These are phyloP conservation scores for Rhabdophis nuchalis DNA, from an alignment of 2,797 vertebrate genomes.

Conservation along the genomic window DNA sequence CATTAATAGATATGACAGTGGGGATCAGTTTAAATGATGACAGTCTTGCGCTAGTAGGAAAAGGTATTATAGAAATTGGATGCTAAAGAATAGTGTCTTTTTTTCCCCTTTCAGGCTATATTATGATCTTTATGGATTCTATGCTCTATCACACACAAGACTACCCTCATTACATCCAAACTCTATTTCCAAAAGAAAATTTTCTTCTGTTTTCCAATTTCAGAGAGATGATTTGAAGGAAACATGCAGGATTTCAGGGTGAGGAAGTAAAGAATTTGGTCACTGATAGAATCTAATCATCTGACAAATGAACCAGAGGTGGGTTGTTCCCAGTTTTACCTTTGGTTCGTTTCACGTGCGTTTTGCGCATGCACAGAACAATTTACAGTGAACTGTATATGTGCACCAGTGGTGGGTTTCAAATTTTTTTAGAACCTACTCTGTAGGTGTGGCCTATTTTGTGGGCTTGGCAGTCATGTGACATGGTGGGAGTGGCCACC, in stretches of 20 bases:
- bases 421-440: too few species aligned
- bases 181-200: neutral
- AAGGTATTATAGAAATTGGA: neutral
- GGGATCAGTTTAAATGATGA: neutral
- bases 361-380: too few species aligned
- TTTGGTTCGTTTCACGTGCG: too few species aligned
- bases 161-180: neutral
- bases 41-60: neutral
- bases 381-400: too few species aligned
- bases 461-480: too few species aligned
- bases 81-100: neutral
- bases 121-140: neutral
- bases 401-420: too few species aligned
- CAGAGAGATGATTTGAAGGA: neutral
- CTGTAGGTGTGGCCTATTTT: too few species aligned
- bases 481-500: too few species aligned
- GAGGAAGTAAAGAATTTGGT: neutral
- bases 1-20: neutral
- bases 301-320: neutral
- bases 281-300: neutral
- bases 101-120: neutral
- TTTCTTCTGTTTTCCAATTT: neutral
- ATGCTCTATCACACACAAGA: neutral
- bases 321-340: too few species aligned
- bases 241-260: neutral